Evolutionary conservation across 2,888 invertebrate genomes (phyloP), one percentile per base, ranked within the genome.

Genomic region (Anthophora plumipes): DNA sequence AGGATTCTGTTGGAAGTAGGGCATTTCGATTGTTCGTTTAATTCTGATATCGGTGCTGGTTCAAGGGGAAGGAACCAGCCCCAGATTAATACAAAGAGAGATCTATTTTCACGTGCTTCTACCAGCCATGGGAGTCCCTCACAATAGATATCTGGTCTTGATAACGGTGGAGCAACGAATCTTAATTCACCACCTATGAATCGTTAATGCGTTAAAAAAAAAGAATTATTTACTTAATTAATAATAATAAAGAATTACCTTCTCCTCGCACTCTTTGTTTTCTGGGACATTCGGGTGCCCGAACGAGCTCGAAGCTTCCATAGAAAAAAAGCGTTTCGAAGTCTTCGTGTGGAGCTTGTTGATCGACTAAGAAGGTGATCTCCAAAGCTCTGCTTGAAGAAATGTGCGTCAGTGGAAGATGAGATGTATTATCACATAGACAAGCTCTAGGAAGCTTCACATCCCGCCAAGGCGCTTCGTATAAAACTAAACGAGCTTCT

Each of bases 11-110:
- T 98, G 87, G 95, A 94, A 20, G 97, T 97, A 72, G 96, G 96
- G 91, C 98, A 98, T 79, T 96, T 95, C 31, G 74, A 4, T 73
- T 88, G 80, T 60, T 90, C 88, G 39, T 60, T 73, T 57, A 88
- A 72, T 37, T 91, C 91, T 39, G 72, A 39, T 0, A 71, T 94
- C 0, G 94, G 93, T 8, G 95, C 93, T 2, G 96, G 95, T 87
- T 96, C 95, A 22, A 95, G 93, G 0, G 96, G 95, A 84, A 97
- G 92, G 90, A 97, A 96, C 85, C 96, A 96, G 60, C 97, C 97
- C 97, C 97, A 97, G 57, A 97, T 97, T 85, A 97, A 95, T 76
- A 98, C 94, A 92, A 97, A 97, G 74, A 98, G 95, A 54, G 97
- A 97, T 66, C 96, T 95, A 91, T 97, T 97, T 82, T 96, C 95